Evolutionary conservation across 2,797 vertebrate genomes (phyloP), one percentile per base, ranked within the genome.

Genomic region (Benthosema pterotum): DNA sequence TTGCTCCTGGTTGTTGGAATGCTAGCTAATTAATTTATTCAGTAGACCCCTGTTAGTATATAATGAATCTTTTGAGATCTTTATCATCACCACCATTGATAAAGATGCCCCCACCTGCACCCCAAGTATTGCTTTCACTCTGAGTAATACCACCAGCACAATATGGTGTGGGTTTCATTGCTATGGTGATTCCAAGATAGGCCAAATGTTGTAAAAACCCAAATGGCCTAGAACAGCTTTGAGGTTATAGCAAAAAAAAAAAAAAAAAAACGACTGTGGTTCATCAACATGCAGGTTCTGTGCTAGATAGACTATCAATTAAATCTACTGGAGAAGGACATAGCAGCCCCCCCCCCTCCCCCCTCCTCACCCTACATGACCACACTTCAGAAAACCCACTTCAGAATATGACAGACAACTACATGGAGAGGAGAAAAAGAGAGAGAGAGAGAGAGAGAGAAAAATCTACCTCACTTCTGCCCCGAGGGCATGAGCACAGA

Each of bases 221-320:
- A 59, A 82, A 75, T 58, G 72, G 75, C 79, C 76, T 8, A 38
- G 76, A 78, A 64, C 46, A 65, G 51, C 51, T 63, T 78, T 60
- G 60, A 32, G 65, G 74, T 79, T 73, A 85, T 87, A 38, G n/a
- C n/a, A n/a, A n/a, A n/a, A n/a, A n/a, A n/a, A n/a, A n/a, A 32
- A 32, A 32, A 32, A 38, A 9, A 9, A 66, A 81, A 82, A 84
- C 82, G 42, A 77, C 71, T 84, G 79, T 63, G 74, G 69, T 63
- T 66, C 69, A 89, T 89, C 88, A 87, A 85, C 84, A 89, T 87
- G 78, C 74, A 58, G 57, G 67, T 74, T 63, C 67, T 15, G 61
- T 61, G 63, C 79, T 60, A 68, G 74, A 63, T 71, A 58, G 74
- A 73, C 75, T 38, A 83, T 87, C 74, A 82, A 85, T 82, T 86